Percentiles rank a stretch among this genome's conserved stretches.
These are phyloP conservation scores for Alcedo atthis DNA, from an alignment of 2,797 vertebrate species.

Conservation along the genomic window DNA sequence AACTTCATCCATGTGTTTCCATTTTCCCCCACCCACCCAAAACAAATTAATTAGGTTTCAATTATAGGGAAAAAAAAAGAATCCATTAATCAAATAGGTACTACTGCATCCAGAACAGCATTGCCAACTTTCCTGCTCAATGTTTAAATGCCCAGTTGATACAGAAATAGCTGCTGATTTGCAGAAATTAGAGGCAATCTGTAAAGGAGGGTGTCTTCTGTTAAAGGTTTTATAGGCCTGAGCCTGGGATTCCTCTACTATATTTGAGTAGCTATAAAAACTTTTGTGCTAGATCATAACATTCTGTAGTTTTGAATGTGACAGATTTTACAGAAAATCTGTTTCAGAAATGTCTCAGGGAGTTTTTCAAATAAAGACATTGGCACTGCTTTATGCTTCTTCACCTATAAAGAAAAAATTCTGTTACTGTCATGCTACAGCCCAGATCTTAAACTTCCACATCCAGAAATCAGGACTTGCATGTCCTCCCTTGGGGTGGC, in stretches of 20 bases:
- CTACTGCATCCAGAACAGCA: background rate
- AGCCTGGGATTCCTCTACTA: constrained; percentile 48
- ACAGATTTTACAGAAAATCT: constrained; percentile 62
- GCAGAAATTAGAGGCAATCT: background rate
- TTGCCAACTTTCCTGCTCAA: background rate
- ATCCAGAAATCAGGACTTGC: background rate
- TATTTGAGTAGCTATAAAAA: constrained; percentile 60
- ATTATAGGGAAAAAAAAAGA: background rate
- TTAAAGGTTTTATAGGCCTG: constrained; percentile 16
- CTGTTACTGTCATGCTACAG: background rate
- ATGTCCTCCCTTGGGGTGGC: background rate
- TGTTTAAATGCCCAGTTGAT: background rate
- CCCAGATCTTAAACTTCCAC: background rate
- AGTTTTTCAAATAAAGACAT: constrained; percentile 46
- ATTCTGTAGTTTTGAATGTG: constrained; percentile 56
- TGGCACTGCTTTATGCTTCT: constrained; percentile 4
- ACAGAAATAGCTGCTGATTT: background rate
- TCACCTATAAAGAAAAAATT: constrained; percentile 18
- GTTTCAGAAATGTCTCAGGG: constrained; percentile 44
- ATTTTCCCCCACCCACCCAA: background rate
- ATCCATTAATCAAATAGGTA: background rate
- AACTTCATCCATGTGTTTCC: constrained; percentile 2
- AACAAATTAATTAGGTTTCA: constrained; percentile 9
- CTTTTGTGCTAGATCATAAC: constrained; percentile 58
- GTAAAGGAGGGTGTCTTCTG: background rate